A percentile compares a stretch with the other conserved stretches of the same genome.
These are phyloP conservation scores for Timema cristinae DNA, from an alignment of 2,888 invertebrate species.

Conservation along the genomic window DNA sequence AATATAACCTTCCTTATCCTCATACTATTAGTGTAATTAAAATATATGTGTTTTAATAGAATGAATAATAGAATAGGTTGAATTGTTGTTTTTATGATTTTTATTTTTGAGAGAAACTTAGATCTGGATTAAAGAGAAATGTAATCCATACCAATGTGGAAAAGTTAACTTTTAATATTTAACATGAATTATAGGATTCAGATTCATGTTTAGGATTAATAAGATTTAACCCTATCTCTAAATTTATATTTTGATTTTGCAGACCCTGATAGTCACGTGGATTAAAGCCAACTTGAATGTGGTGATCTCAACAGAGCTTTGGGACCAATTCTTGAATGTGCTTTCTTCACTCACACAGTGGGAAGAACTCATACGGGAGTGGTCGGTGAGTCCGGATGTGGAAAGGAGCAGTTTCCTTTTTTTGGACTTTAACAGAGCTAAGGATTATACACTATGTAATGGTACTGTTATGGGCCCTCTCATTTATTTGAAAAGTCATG, in stretches of 20 bases:
- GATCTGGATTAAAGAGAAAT: no score
- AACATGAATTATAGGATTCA: no score
- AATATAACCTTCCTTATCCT: no score
- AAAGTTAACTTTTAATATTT: not conserved
- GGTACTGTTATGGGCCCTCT: no score
- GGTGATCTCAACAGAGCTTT: slow-evolving; percentile 78
- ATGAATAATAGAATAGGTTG: no score
- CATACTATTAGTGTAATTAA: no score
- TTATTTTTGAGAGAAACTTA: no score
- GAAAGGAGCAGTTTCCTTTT: not conserved
- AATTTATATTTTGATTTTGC: slow-evolving; percentile 48
- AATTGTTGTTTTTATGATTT: no score
- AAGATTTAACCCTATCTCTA: not conserved
- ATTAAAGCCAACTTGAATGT: slow-evolving; percentile 96
- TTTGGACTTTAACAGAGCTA: not conserved
- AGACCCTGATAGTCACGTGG: slow-evolving; percentile 97
- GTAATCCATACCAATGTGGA: no score
- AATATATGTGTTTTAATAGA: no score
- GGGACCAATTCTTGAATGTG: slow-evolving; percentile 90
- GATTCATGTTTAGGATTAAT: not conserved
- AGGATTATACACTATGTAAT: no score
- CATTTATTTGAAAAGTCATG: no score
- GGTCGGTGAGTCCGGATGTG: slow-evolving; percentile 70
- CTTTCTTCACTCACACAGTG: slow-evolving; percentile 85
- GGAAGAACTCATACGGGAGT: slow-evolving; percentile 92